Evolutionary conservation across 1,140 invertebrate genomes (phyloP), one percentile per base, ranked within the genome.

Genomic region (Reticulitermes speratus): DNA sequence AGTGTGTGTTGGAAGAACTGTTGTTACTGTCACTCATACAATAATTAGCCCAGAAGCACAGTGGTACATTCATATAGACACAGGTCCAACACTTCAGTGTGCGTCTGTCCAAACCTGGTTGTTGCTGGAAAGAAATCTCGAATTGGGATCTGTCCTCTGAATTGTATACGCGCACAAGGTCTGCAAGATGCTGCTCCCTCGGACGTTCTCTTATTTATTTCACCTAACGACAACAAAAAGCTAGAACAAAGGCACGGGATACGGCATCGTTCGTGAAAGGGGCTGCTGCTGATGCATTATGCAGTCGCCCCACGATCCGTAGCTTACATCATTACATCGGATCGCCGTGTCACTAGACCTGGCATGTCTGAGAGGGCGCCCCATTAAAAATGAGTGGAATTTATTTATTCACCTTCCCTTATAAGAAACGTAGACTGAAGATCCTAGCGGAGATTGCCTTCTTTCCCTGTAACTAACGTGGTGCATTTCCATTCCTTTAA

Each of bases 391-490:
- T 75, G 65, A 75, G 65, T 75, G 65, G 65, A 75, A 75, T 75
- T 75, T 75, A 75, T 75, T 75, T 75, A 75, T 75, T 75, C n/a
- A 75, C 65, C 65, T 75, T 75, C 65, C 65, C 65, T 75, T 75
- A 75, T 75, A 75, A 30, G 65, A 75, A 30, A 75, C 65, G 30
- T 1, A 23, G 65, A 75, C 7, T 75, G 65, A 75, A 65, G 65
- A 75, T 75, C 65, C 0, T 16, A 75, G 65, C 65, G n/a, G 65
- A 75, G 65, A 75, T 75, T 75, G 65, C 14, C 65, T 30, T 8
- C 25, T 75, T n/a, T 75, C 65, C n/a, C n/a, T 75, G 5, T 75
- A 75, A 75, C 65, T 30, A 38, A 75, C 65, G 0, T 9, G n/a
- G 25, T 75, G 2, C 6, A 6, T 30, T 75, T 75, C n/a, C n/a